Conservation (phyloP, 2,113 vertebrate species). For the Maccullochella peelii region DNA sequence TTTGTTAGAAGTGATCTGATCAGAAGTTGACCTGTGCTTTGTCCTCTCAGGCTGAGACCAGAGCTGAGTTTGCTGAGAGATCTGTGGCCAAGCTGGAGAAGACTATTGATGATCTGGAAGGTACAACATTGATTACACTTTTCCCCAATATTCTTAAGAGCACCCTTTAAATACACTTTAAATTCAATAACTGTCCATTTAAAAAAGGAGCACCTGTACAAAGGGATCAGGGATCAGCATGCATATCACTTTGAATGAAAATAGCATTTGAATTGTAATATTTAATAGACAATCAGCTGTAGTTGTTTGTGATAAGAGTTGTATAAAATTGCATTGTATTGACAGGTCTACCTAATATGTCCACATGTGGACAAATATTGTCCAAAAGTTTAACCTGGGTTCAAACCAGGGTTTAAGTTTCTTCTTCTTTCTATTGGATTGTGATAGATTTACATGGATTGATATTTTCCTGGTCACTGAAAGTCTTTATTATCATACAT, state of each 20-base stretch:
- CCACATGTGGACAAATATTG: neutral
- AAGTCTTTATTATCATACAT: neutral
- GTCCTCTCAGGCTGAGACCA: conserved; percentile 90
- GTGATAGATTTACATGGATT: neutral
- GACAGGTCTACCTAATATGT: neutral
- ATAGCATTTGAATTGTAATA: neutral
- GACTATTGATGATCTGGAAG: conserved; percentile 96
- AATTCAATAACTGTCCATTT: neutral
- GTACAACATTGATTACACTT: conserved; percentile 72
- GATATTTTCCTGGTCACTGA: neutral
- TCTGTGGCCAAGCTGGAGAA: conserved; percentile 97
- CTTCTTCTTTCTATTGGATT: neutral
- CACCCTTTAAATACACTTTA: neutral
- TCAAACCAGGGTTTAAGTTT: neutral
- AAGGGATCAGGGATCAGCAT: neutral
- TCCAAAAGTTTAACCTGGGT: neutral
- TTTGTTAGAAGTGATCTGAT: neutral
- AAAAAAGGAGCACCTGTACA: neutral
- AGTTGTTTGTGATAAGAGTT: neutral
- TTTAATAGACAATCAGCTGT: neutral
- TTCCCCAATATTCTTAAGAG: neutral
- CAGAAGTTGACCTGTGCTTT: neutral
- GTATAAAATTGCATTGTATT: neutral
- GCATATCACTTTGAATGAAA: neutral
- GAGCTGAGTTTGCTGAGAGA: conserved; percentile 94